Evolutionary conservation across 1,140 invertebrate species (phyloP), one percentile per base, ranked within the genome.

Genomic region (Nasonia giraulti): DNA sequence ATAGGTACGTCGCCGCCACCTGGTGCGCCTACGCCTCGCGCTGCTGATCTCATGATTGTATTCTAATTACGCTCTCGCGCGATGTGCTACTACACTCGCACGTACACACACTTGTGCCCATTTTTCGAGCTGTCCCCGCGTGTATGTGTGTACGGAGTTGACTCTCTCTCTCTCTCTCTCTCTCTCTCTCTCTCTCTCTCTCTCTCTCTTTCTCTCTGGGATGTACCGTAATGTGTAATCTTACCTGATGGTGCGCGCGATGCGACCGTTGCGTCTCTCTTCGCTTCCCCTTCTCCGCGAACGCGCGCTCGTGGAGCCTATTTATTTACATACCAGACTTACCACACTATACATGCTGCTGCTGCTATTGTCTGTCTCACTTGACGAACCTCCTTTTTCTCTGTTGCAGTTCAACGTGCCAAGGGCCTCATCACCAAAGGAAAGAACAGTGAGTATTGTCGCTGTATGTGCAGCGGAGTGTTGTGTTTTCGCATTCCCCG

Each of bases 371-470:
- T 7, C 20, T 27, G 6, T 76, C 3, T n/a, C 74, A 5, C 33
- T 4, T 33, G 17, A 76, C 40, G 20, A 23, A 12, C 1, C 3
- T 40, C 12, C 20, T n/a, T 80, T 20, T 44, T 80, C 10, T 33
- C 55, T 80, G 14, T 66, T 92, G 78, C 92, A 96, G 96, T 97
- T 89, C 96, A 96, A 92, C 94, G 94, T 91, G 96, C 96, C 71
- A 94, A 94, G 88, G 95, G 95, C 87, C 92, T 97, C 74, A 89
- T 97, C 44, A 95, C 95, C 50, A 98, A 98, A 94, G 97, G 97
- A 88, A 97, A 97, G 94, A 96, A 97, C 93, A 97, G 97, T 95
- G 88, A 92, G 92, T 91, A 89, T 37, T n/a, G 5, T 62, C 17
- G 55, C 7, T 55, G 20, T 7, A 17, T 20, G 3, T 17, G 1